Percentiles rank a stretch among this genome's conserved stretches.
Evolutionary conservation across 2,113 vertebrate species (phyloP).

Genomic region (Lichenostomus cassidix): DNA sequence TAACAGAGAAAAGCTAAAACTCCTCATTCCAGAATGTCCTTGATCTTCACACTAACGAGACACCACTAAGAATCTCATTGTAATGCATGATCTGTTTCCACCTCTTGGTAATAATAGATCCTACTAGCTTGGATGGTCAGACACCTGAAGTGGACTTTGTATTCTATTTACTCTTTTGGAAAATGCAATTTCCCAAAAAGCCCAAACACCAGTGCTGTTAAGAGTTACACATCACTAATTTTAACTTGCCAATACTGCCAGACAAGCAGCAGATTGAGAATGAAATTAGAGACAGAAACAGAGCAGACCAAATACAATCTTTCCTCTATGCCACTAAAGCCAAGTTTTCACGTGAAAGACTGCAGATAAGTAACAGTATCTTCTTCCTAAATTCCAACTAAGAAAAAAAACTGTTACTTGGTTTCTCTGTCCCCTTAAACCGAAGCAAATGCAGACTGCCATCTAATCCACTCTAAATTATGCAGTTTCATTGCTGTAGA

Average conservation of each 20-base stretch:
- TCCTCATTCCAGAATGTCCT: neutral
- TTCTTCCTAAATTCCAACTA: neutral
- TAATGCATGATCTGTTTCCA: neutral
- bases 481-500: neutral
- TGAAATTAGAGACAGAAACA: neutral
- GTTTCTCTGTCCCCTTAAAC: neutral
- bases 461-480: neutral
- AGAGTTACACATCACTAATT: neutral
- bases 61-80: neutral
- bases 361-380: neutral
- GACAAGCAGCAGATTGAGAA: neutral
- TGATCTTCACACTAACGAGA: neutral
- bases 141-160: neutral
- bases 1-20: neutral
- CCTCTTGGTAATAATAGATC: neutral
- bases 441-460: neutral
- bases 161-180: neutral
- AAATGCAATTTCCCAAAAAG: neutral
- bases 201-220: neutral
- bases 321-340: neutral
- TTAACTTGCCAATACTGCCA: neutral
- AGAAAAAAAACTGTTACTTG: neutral
- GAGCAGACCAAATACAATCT: neutral
- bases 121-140: neutral
- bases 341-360: neutral